Percentiles rank a stretch among this genome's conserved stretches.
Evolutionary conservation across 2,797 vertebrate genomes (phyloP).

Genomic region (Pseudotriccus pelzelni): DNA sequence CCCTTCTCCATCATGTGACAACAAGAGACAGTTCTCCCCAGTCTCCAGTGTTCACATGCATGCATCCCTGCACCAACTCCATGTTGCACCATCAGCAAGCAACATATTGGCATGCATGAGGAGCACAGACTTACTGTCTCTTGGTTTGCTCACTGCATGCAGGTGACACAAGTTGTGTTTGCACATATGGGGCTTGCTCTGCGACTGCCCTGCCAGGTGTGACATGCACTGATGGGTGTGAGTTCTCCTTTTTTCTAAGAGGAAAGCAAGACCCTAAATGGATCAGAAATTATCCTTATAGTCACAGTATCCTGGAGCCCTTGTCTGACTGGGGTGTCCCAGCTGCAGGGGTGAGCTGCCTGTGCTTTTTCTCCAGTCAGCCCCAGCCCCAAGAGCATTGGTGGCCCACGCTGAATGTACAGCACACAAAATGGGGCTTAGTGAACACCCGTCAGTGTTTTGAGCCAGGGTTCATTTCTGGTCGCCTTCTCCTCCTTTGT

Average conservation of each 20-base stretch:
- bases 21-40: rapidly evolving
- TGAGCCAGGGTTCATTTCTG: rapidly evolving
- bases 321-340: not conserved
- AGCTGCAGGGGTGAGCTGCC: not conserved
- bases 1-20: not conserved
- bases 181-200: rapidly evolving
- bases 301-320: too few species aligned
- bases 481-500: not conserved
- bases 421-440: not conserved
- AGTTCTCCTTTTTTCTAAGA: not conserved
- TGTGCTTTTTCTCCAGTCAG: not conserved
- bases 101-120: rapidly evolving
- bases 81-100: rapidly evolving
- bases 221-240: not conserved
- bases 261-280: not conserved
- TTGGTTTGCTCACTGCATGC: not conserved
- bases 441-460: rapidly evolving
- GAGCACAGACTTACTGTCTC: not conserved
- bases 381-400: not conserved
- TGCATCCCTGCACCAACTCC: not conserved
- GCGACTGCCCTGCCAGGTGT: not conserved
- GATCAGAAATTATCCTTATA: not conserved
- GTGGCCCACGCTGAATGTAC: not conserved
- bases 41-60: not conserved
- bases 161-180: rapidly evolving